Conservation (phyloP, 2,113 vertebrate species). For the Notothenia coriiceps region DNA sequence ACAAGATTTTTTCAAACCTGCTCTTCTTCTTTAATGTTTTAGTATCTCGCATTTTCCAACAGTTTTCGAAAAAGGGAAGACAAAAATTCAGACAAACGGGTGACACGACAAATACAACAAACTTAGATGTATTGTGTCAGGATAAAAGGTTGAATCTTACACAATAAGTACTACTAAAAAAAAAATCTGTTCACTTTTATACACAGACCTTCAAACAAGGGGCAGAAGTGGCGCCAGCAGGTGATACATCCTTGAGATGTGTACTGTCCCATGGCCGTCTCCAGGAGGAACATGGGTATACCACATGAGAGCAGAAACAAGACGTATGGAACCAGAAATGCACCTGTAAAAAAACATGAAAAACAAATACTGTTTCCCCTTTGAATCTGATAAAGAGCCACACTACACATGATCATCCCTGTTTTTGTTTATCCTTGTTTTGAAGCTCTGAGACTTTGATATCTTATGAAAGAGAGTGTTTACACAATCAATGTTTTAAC, state of each 20-base stretch:
- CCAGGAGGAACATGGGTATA: slow-evolving; percentile 81
- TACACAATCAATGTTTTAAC: background rate
- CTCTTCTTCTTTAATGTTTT: no score
- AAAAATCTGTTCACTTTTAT: background rate
- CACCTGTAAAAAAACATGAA: slow-evolving; percentile 61
- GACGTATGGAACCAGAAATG: slow-evolving; percentile 79
- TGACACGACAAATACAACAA: background rate
- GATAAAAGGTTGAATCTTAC: background rate
- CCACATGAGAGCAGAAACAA: slow-evolving; percentile 79
- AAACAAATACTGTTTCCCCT: background rate
- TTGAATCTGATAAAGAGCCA: background rate
- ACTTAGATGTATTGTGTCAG: background rate
- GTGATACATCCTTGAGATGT: slow-evolving; percentile 82
- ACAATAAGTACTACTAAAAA: background rate
- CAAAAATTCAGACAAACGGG: background rate
- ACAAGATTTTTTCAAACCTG: no score
- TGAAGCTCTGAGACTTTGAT: background rate
- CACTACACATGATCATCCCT: background rate
- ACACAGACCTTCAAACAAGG: slow-evolving; percentile 81
- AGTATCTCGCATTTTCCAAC: background rate
- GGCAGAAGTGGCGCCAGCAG: slow-evolving; percentile 83
- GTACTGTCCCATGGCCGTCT: slow-evolving; percentile 83
- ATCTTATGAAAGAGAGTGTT: background rate
- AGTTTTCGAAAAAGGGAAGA: background rate
- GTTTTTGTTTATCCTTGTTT: background rate